phyloP scores from a whole-genome alignment of 2,888 invertebrate genomes.

The Parthenolecanium corni region DNA sequence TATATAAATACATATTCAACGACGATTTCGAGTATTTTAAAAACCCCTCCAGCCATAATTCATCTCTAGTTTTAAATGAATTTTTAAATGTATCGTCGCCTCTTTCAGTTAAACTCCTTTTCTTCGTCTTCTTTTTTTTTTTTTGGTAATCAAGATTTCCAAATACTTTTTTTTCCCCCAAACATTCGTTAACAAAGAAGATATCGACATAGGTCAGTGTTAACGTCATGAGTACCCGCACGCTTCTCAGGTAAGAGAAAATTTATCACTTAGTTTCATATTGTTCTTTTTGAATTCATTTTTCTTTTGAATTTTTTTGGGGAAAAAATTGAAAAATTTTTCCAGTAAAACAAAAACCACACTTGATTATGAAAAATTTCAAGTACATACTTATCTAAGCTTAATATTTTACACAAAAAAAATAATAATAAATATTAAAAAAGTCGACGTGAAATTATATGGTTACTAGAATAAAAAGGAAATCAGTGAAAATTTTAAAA shows the following conservation, averaged over 20 bases:
- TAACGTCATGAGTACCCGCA: slow-evolving; percentile 10
- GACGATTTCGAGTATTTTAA: slow-evolving; percentile 14
- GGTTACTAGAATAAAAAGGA: too few relatives aligned
- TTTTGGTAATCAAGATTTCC: slow-evolving; percentile 22
- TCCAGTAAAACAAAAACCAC: too few relatives aligned
- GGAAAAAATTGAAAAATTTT: too few relatives aligned
- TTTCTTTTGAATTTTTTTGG: not conserved
- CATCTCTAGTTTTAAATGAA: slow-evolving; percentile 22
- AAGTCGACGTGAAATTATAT: too few relatives aligned
- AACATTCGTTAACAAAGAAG: slow-evolving; percentile 24
- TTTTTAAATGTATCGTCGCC: slow-evolving; percentile 19
- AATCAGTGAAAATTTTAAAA: too few relatives aligned
- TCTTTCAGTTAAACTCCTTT: slow-evolving; percentile 8
- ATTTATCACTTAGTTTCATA: not conserved
- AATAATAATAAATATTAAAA: too few relatives aligned
- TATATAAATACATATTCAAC: slow-evolving; percentile 23
- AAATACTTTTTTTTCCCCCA: slow-evolving; percentile 15
- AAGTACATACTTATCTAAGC: too few relatives aligned
- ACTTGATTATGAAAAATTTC: too few relatives aligned
- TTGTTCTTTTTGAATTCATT: not conserved
- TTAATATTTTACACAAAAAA: too few relatives aligned
- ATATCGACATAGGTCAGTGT: slow-evolving; percentile 24
- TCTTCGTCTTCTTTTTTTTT: not conserved
- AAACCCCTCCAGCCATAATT: slow-evolving; percentile 9
- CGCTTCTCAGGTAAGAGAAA: slow-evolving; percentile 12